Base-by-base conservation (phyloP, 1,140 invertebrate genomes). In the Heterodera schachtii region DNA sequence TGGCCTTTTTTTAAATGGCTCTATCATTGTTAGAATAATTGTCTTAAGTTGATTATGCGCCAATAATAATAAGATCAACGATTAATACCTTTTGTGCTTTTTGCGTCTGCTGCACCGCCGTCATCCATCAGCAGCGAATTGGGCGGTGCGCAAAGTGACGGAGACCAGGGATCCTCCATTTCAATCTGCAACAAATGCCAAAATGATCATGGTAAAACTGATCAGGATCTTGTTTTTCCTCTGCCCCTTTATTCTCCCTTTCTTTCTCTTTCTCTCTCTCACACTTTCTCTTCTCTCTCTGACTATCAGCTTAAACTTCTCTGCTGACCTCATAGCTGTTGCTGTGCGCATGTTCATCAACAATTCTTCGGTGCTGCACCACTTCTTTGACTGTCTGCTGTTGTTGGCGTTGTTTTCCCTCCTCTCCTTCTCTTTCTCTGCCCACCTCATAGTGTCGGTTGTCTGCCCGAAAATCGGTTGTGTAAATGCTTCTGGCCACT, bases 121-220 rank as follows among this genome's bases (percentile, higher is more conserved):
- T 7, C 49, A 7, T 52, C 60, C 47, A 44, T 57, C 49, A 21
- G 46, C 49, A 41, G 47, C 13, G 75, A 69, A 31, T 71, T 52
- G n/a, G 52, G 76, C 1, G 21, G n/a, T 19, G 47, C 9, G 9
- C 69, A 43, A 6, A 71, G 69, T 19, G 81, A 87, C 11, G 86
- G 86, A 44, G 86, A 87, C 69, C 81, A 70, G 0, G 87, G 87
- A 52, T 87, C 86, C 47, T 87, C 86, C 86, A 87, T 87, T 85
- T 87, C 81, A 64, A 87, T 77, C 70, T 88, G 82, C 11, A 69
- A 78, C 19, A 19, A 44, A 44, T 16, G 7, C 46, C 44, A 3
- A 9, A 67, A 71, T 69, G 6, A 52, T 52, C 11, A 11, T 8
- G 49, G 6, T 11, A 52, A 52, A 52, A 31, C 31, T 31, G 31